These are phyloP conservation scores for Amphiprion ocellaris DNA, from an alignment of 2,113 vertebrate genomes.

Conservation along the genomic window DNA sequence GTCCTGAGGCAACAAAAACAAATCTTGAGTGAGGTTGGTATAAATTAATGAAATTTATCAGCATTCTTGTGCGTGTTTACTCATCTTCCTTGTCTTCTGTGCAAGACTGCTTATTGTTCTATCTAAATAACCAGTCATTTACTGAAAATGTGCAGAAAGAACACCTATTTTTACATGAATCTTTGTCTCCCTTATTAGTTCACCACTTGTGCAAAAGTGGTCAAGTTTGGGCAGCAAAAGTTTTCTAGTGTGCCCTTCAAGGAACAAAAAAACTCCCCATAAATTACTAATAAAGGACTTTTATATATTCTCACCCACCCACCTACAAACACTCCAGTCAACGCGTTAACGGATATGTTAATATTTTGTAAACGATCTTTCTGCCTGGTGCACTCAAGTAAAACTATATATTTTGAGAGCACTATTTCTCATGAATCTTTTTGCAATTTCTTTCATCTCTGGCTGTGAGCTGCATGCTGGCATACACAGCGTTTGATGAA, in stretches of 20 bases:
- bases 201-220: too few relatives aligned
- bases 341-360: background rate
- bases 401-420: background rate
- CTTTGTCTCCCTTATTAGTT: background rate
- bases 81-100: background rate
- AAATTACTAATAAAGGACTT: too few relatives aligned
- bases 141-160: background rate
- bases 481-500: constrained; percentile 7
- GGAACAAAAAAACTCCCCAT: too few relatives aligned
- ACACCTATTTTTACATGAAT: background rate
- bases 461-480: background rate
- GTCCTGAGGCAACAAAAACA: constrained; percentile 7
- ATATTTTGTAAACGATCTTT: too few relatives aligned
- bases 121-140: background rate
- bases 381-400: background rate
- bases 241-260: too few relatives aligned
- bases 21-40: constrained; percentile 8
- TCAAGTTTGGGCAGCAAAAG: too few relatives aligned
- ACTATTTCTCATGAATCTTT: constrained; percentile 4
- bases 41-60: constrained; percentile 15
- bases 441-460: constrained; percentile 4
- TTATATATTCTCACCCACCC: background rate
- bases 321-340: background rate
- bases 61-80: constrained; percentile 5
- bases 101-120: background rate